These are phyloP conservation scores for Neoscelio sp. DNA, from an alignment of 2,888 invertebrate genomes.

Conservation along the genomic window DNA sequence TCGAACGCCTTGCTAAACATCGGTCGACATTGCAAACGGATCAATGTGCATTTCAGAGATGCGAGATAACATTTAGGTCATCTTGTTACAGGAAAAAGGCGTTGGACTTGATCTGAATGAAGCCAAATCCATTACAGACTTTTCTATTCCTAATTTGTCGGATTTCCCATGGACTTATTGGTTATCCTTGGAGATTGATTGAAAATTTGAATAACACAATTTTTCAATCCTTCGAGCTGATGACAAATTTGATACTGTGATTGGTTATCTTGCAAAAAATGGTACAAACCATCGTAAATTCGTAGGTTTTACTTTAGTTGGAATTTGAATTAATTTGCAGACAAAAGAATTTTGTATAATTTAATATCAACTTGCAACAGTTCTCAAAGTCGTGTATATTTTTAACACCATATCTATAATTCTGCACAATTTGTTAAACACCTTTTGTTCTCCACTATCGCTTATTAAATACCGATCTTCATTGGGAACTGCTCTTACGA, in stretches of 20 bases:
- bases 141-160: slow-evolving; percentile 23
- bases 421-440: too few relatives aligned
- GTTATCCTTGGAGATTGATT: slow-evolving; percentile 8
- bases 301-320: too few relatives aligned
- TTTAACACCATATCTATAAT: too few relatives aligned
- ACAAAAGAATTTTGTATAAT: too few relatives aligned
- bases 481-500: too few relatives aligned
- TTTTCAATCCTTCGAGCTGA: not conserved
- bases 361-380: too few relatives aligned
- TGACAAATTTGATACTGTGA: too few relatives aligned
- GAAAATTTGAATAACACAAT: slow-evolving; percentile 11
- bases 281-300: too few relatives aligned
- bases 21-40: slow-evolving; percentile 15
- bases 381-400: too few relatives aligned
- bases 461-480: too few relatives aligned
- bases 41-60: slow-evolving; percentile 13
- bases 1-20: slow-evolving; percentile 18
- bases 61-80: slow-evolving; percentile 33
- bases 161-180: slow-evolving; percentile 9
- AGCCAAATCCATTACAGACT: slow-evolving; percentile 19
- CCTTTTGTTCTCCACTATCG: too few relatives aligned
- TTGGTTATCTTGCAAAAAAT: not conserved
- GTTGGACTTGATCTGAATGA: slow-evolving; percentile 25
- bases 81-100: slow-evolving; percentile 39
- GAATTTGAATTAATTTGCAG: too few relatives aligned